Conservation (phyloP, 30 jellyfish, hydroid and myxozoan species). For the Hydractinia echinata region DNA sequence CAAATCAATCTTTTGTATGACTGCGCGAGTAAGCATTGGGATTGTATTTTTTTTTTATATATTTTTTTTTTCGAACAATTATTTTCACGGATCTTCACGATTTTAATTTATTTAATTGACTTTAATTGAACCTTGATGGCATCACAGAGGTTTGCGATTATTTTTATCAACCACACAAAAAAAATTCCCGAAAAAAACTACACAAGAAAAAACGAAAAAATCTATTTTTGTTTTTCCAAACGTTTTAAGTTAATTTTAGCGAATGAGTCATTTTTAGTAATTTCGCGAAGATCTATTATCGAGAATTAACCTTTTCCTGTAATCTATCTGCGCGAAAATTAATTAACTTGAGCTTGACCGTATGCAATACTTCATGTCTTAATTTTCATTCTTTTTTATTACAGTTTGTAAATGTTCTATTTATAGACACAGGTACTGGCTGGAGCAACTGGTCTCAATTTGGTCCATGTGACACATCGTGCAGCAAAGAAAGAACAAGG, state of each 20-base stretch:
- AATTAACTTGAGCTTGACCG: not conserved
- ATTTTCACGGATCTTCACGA: too few species aligned
- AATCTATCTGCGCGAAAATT: not conserved
- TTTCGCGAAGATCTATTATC: not conserved
- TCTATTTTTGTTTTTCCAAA: too few species aligned
- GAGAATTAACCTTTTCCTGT: not conserved
- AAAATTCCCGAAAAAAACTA: too few species aligned
- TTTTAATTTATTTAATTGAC: too few species aligned
- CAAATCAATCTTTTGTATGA: conserved; percentile 54
- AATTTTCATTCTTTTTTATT: not conserved
- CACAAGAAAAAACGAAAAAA: not conserved
- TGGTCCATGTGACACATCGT: conserved; percentile 60
- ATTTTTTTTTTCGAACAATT: not conserved
- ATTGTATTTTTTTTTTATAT: not conserved
- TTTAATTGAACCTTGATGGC: too few species aligned
- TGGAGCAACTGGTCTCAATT: conserved; percentile 87
- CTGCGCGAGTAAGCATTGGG: conserved; percentile 44
- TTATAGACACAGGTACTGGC: conserved; percentile 32
- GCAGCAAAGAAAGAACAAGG: conserved; percentile 58
- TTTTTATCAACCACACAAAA: too few species aligned
- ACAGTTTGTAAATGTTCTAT: not conserved
- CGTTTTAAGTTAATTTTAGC: too few species aligned
- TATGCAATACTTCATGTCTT: too few species aligned
- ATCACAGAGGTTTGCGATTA: too few species aligned
- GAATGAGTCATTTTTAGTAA: too few species aligned